Evolutionary conservation across 2,797 vertebrate genomes (phyloP).

Genomic region (Acanthopagrus latus): DNA sequence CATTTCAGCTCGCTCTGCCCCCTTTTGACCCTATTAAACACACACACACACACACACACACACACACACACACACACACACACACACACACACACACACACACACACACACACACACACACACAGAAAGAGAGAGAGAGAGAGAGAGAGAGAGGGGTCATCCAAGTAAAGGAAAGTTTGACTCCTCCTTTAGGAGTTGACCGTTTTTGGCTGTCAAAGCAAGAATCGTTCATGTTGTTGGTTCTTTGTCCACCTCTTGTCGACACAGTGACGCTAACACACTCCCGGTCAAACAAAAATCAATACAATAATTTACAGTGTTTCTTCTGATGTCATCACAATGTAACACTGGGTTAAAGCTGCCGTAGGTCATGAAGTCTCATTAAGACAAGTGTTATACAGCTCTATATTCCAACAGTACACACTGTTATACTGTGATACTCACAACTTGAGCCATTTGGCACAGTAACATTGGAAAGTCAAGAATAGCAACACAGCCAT

Average conservation of each 20-base stretch:
- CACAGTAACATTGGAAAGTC: too few species aligned
- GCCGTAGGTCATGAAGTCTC: too few species aligned
- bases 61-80: neutral
- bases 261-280: neutral
- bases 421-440: too few species aligned
- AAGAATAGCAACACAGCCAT: too few species aligned
- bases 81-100: neutral
- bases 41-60: neutral
- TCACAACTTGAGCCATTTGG: too few species aligned
- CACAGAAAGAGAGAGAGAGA: too few species aligned
- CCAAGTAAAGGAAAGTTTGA: neutral
- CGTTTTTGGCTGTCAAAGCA: conserved; percentile 1
- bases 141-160: too few species aligned
- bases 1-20: neutral
- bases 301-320: neutral
- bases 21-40: neutral
- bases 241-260: neutral
- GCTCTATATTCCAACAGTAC: too few species aligned
- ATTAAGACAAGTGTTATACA: too few species aligned
- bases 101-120: neutral
- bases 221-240: neutral
- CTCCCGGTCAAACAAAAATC: neutral
- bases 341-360: neutral
- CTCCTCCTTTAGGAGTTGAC: conserved; percentile 23
- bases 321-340: neutral